Percentiles rank a stretch among this genome's conserved stretches.
phyloP scores from a whole-genome alignment of 2,113 vertebrate genomes.

The Cepphus grylle region DNA sequence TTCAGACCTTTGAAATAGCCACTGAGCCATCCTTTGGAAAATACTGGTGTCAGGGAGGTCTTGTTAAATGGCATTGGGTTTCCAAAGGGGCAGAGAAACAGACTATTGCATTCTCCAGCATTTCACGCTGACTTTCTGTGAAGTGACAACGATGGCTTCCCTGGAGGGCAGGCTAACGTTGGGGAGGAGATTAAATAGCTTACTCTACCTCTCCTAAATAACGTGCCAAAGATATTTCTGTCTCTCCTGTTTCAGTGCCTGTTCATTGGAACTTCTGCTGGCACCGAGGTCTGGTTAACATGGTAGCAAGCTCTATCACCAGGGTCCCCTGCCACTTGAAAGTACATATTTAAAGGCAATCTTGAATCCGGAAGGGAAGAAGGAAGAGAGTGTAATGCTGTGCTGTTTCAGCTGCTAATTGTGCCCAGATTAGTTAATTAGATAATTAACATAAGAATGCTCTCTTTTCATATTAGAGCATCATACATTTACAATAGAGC shows the following conservation, averaged over 20 bases:
- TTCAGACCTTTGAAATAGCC: constrained; percentile 11
- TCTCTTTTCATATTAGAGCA: constrained; percentile 65
- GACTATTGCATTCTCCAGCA: background rate
- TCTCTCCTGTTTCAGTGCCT: background rate
- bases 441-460: constrained; percentile 68
- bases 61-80: background rate
- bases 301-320: background rate
- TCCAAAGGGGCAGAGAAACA: background rate
- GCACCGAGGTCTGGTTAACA: background rate
- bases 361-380: constrained; percentile 35
- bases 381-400: constrained; percentile 47
- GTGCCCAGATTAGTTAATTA: constrained; percentile 69
- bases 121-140: background rate
- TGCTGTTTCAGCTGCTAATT: constrained; percentile 63
- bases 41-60: background rate
- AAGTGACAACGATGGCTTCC: background rate
- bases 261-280: background rate
- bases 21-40: constrained; percentile 1
- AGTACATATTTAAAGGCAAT: constrained; percentile 40
- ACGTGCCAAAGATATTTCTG: background rate
- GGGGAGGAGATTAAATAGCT: background rate
- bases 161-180: background rate
- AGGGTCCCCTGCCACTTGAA: constrained; percentile 3
- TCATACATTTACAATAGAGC: constrained; percentile 62
- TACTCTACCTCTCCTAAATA: background rate